Evolutionary conservation across 1,140 invertebrate genomes (phyloP).

Genomic region (Drosophila prosaltans): DNA sequence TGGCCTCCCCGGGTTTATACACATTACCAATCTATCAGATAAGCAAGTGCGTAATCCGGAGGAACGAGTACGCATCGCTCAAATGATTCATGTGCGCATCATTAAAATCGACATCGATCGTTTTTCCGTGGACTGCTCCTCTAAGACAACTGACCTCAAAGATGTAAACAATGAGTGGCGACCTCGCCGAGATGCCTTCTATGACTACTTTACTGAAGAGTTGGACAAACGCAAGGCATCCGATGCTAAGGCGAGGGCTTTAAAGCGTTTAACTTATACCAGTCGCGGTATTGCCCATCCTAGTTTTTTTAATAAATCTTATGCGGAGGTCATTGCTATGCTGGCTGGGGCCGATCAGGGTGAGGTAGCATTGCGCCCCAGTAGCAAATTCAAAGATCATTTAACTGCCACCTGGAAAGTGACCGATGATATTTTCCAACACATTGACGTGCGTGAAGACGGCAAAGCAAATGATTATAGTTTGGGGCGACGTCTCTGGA

Average conservation of each 20-base stretch:
- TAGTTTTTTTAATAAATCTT: conserved; percentile 98
- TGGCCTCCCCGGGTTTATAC: conserved; percentile 96
- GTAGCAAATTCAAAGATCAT: conserved; percentile 97
- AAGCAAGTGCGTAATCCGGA: conserved; percentile 96
- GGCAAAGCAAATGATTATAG: conserved; percentile 99
- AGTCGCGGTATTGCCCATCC: conserved; percentile 99
- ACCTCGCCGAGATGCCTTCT: conserved; percentile 94
- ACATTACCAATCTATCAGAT: conserved; percentile 97
- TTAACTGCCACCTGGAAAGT: conserved; percentile 99
- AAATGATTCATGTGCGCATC: conserved; percentile 96
- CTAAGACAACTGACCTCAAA: conserved; percentile 94
- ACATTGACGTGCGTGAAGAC: conserved; percentile 97
- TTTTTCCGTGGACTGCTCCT: conserved; percentile 97
- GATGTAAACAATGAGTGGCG: conserved; percentile 96
- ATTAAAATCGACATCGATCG: conserved; percentile 97
- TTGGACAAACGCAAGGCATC: conserved; percentile 89
- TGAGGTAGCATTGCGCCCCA: conserved; percentile 97
- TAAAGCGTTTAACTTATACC: conserved; percentile 90
- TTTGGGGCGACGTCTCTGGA: conserved; percentile 93
- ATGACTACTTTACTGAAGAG: conserved; percentile 94
- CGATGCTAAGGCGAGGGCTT: conserved; percentile 91
- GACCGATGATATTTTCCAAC: conserved; percentile 96
- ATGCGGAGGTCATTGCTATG: conserved; percentile 94
- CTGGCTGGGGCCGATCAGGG: conserved; percentile 98
- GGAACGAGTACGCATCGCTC: conserved; percentile 93